Conservation (phyloP, 2,113 vertebrate species). For the Solea solea region DNA sequence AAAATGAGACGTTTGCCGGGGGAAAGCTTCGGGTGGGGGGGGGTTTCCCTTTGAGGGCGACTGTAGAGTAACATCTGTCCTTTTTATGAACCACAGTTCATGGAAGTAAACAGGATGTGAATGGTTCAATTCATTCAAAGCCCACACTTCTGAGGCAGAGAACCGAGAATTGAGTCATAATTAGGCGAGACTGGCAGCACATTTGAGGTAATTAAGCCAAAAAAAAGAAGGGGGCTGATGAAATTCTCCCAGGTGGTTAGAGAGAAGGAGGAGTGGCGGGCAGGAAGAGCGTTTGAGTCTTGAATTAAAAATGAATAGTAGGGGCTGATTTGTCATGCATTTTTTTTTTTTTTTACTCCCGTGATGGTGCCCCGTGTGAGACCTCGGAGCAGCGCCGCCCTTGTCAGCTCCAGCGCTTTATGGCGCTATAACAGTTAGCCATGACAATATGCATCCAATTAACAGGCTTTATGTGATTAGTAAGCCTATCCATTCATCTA, state of each 20-base stretch:
- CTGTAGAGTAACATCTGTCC: constrained; percentile 52
- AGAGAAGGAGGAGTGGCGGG: constrained; percentile 25
- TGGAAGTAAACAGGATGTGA: constrained; percentile 55
- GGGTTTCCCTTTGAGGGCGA: constrained; percentile 18
- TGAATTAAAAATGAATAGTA: constrained; percentile 67
- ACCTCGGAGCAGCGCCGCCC: constrained; percentile 55
- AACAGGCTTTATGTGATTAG: constrained; percentile 77
- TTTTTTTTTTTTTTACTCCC: constrained; percentile 37
- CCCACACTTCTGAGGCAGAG: constrained; percentile 55
- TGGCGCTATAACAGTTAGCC: constrained; percentile 72
- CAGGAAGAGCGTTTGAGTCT: constrained; percentile 48
- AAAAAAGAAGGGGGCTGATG: constrained; percentile 55
- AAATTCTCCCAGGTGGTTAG: constrained; percentile 66
- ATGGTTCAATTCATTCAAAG: constrained; percentile 63
- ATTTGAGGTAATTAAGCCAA: constrained; percentile 77
- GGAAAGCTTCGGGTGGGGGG: constrained; percentile 10
- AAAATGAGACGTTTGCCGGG: constrained; percentile 32
- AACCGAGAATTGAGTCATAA: constrained; percentile 66
- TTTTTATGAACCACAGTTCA: constrained; percentile 54
- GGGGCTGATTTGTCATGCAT: constrained; percentile 62
- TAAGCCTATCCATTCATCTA: constrained; percentile 73
- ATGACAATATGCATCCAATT: constrained; percentile 80
- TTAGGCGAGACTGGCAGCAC: constrained; percentile 77
- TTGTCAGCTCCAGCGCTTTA: constrained; percentile 52
- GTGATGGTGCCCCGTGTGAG: constrained; percentile 42